A percentile compares a stretch with the other conserved stretches of the same genome.
Conservation (phyloP, 2,113 vertebrate genomes). For the Ammospiza nelsoni region DNA sequence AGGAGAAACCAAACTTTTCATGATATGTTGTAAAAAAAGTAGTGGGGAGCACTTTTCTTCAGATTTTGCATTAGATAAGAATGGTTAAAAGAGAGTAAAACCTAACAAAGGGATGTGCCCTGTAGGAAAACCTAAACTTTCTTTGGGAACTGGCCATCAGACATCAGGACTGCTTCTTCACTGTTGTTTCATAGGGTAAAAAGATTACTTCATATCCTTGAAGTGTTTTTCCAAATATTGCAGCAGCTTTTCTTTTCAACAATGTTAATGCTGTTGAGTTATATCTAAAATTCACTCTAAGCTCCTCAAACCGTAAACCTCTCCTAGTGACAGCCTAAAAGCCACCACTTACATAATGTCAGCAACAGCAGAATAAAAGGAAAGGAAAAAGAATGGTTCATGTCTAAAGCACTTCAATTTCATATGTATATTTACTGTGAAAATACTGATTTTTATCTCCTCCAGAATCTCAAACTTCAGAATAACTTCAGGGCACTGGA, state of each 20-base stretch:
- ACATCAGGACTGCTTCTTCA: not conserved
- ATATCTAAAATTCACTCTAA: constrained; percentile 44
- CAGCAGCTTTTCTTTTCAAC: not conserved
- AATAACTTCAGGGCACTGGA: not conserved
- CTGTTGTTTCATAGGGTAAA: not conserved
- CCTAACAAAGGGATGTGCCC: rapidly evolving
- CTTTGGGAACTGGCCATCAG: not conserved
- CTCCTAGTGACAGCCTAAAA: constrained; percentile 9
- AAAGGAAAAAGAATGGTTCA: not conserved
- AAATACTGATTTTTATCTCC: not conserved
- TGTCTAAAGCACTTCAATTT: not conserved
- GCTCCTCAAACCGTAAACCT: not conserved
- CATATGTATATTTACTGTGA: not conserved
- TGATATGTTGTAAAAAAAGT: not conserved
- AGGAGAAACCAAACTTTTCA: not conserved
- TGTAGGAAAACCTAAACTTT: not conserved
- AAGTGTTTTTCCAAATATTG: not conserved
- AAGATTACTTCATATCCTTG: not conserved
- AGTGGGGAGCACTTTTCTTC: not conserved
- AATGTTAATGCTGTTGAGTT: constrained; percentile 27
- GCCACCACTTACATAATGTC: not conserved
- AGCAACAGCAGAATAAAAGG: not conserved
- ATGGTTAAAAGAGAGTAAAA: not conserved
- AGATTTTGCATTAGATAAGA: not conserved
- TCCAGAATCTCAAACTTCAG: not conserved